Evolutionary conservation across 92 coral and sea anemone species (phyloP).

Genomic region (Palythoa grandis): DNA sequence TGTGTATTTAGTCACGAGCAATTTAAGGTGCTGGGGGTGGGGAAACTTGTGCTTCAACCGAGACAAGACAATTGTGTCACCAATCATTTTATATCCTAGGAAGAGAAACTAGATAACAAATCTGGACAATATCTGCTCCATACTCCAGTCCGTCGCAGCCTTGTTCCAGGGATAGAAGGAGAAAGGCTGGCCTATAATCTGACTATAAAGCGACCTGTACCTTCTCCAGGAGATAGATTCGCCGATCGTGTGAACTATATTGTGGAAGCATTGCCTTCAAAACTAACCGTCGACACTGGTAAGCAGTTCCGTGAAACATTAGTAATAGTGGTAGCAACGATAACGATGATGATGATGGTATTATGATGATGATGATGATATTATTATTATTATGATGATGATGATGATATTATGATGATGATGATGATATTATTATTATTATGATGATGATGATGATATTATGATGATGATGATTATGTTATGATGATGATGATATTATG

Average conservation of each 20-base stretch:
- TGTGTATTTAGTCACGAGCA: no score
- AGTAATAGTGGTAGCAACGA: background rate
- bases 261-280: slow-evolving; percentile 38
- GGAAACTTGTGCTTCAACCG: no score
- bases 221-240: slow-evolving; percentile 6
- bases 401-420: background rate
- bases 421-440: no score
- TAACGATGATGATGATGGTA: background rate
- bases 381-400: background rate
- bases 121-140: slow-evolving; percentile 10
- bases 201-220: slow-evolving; percentile 31
- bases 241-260: slow-evolving; percentile 6
- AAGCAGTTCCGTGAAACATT: background rate
- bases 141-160: slow-evolving; percentile 31
- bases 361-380: background rate
- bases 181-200: slow-evolving; percentile 40
- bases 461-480: no score
- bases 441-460: background rate
- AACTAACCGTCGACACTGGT: slow-evolving; percentile 37
- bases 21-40: no score
- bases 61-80: background rate
- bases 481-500: no score
- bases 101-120: background rate
- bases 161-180: slow-evolving; percentile 38
- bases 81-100: background rate